phyloP scores from a whole-genome alignment of 2,113 vertebrate genomes.

The Acrocephalus arundinaceus region DNA sequence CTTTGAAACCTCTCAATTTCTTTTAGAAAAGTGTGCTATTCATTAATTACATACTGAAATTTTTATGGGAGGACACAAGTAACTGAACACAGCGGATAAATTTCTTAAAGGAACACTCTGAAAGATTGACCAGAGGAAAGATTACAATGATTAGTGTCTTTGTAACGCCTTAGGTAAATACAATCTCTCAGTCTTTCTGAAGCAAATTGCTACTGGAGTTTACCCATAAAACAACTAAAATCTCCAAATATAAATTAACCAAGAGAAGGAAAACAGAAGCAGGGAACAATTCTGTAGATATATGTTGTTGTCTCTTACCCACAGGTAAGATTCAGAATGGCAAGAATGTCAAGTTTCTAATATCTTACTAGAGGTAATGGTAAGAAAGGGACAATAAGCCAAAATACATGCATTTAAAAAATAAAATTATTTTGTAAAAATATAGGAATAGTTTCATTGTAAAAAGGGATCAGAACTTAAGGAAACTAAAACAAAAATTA shows the following conservation, averaged over 20 bases:
- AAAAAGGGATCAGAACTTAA: neutral
- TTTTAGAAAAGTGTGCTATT: neutral
- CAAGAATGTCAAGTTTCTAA: neutral
- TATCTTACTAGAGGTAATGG: neutral
- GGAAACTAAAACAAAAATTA: neutral
- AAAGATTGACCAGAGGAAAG: neutral
- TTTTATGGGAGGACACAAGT: neutral
- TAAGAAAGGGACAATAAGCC: neutral
- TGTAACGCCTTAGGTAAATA: neutral
- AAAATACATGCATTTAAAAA: neutral
- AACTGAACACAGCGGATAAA: neutral
- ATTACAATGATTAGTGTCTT: neutral
- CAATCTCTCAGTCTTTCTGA: neutral
- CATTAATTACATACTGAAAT: neutral
- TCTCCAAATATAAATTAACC: neutral
- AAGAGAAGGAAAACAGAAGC: slow-evolving; percentile 24
- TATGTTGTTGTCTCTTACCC: neutral
- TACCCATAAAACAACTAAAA: neutral
- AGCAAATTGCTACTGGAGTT: slow-evolving; percentile 10
- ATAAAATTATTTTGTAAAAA: neutral
- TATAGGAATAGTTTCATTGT: neutral
- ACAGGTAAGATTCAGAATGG: neutral
- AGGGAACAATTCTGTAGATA: neutral
- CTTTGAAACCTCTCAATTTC: neutral
- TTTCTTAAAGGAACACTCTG: neutral